Evolutionary conservation across 2,888 invertebrate species (phyloP).

Genomic region (Eretmocerus hayati): DNA sequence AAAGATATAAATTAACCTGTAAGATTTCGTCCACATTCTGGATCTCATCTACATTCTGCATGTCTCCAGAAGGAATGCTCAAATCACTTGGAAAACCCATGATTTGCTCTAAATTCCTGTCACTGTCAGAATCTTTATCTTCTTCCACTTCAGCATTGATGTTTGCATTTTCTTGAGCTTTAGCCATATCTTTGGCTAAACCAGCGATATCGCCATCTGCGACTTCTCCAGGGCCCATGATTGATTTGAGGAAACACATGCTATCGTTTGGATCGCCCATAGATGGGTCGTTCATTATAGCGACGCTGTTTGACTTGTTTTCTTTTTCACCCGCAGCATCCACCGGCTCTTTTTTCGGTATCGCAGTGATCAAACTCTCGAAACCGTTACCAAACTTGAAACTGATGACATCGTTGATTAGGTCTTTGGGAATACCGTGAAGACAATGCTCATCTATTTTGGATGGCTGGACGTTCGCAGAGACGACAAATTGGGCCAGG

Average conservation of each 20-base stretch:
- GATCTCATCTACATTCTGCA: neutral
- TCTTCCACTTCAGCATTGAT: constrained; percentile 27
- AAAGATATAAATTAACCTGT: constrained; percentile 53
- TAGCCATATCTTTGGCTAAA: constrained; percentile 36
- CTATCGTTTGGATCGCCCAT: constrained; percentile 44
- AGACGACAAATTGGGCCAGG: constrained; percentile 43
- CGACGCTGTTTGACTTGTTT: constrained; percentile 29
- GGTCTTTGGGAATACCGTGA: constrained; percentile 42
- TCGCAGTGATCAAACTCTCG: constrained; percentile 38
- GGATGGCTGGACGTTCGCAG: constrained; percentile 44
- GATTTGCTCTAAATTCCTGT: constrained; percentile 32
- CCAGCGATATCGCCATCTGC: constrained; percentile 27
- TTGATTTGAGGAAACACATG: constrained; percentile 38
- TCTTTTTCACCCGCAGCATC: constrained; percentile 39
- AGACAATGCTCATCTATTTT: constrained; percentile 45
- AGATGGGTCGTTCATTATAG: constrained; percentile 44
- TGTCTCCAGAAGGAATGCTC: constrained; percentile 49
- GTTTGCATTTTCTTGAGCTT: constrained; percentile 27
- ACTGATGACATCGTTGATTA: constrained; percentile 46
- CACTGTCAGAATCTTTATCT: constrained; percentile 21
- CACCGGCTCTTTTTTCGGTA: constrained; percentile 40
- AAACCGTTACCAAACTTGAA: constrained; percentile 42
- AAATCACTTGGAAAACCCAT: constrained; percentile 35
- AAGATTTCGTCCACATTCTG: constrained; percentile 61
- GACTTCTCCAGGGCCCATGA: constrained; percentile 17